Base-by-base conservation (phyloP, 2,888 invertebrate genomes). In the Mycogona germanica region DNA sequence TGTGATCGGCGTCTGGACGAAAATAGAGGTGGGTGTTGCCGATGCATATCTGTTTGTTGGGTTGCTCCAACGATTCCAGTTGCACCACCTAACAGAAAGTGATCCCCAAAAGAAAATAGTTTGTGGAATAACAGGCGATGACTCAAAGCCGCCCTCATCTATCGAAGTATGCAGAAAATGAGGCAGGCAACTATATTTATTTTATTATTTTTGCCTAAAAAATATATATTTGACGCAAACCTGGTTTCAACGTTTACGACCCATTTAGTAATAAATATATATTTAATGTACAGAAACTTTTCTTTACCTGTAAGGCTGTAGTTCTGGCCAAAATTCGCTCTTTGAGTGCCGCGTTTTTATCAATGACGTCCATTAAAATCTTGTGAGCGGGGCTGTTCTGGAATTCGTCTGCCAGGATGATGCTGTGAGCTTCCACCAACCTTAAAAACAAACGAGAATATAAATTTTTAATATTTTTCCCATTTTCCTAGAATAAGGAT, bases 21-120 rank as follows among this genome's bases (percentile, higher is more conserved):
- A 91, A 96, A 72, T 89, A 96, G 46, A 96, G 75, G 74, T 97
- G 96, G 1, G 89, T 92, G 66, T 92, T 95, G 17, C 82, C 91
- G 3, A 73, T 66, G 6, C 74, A 56, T 48, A 67, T 23, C 25
- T 57, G 38, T 51, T 58, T 47, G 6, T 50, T 42, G 21, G 60
- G 57, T 25, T 38, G 25, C 32, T 61, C 60, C 23, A 56, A 29
- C 25, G 57, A 58, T 46, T 62, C 58, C 21, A 64, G 47, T 35
- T 64, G 50, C 21, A 58, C 54, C 21, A 60, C 58, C 62, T 65
- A 58, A 2, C 54, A n/a, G n/a, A n/a, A n/a, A n/a, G n/a, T n/a
- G n/a, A n/a, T n/a, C n/a, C n/a, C n/a, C n/a, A n/a, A 47, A 51
- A 3, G 28, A 28, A 51, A 49, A 49, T 17, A 49, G 9, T 7